Evolutionary conservation across 2,797 vertebrate genomes (phyloP), one percentile per base, ranked within the genome.

Genomic region (Thamnophis elegans): DNA sequence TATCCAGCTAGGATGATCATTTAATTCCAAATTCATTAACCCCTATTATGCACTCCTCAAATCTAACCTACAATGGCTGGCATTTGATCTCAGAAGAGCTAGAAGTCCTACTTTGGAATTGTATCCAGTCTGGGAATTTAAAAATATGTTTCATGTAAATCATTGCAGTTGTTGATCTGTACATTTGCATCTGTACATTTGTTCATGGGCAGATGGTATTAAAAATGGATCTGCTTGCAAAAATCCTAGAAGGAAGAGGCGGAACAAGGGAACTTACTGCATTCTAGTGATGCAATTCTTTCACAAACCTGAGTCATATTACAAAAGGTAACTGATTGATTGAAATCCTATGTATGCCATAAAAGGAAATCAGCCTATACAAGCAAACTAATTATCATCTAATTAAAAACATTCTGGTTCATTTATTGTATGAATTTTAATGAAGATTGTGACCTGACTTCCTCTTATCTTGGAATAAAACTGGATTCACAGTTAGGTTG

Each of bases 21-120:
- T 97, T 98, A 98, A 98, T 98, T 98, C 97, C 98, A 98, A 98
- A 98, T 98, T 98, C 98, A 98, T 98, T 98, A 98, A 98, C 97
- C 98, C 97, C 98, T 98, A 94, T 97, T 98, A 97, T 98, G 92
- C 96, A 98, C 97, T 97, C 97, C 96, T 97, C 96, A 93, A 97
- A 97, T 95, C 97, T 98, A 98, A 98, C 97, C 97, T 98, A 97
- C 96, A 97, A 97, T 97, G 96, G 97, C 97, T 95, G 59, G 65
- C 96, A 96, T 97, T 97, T 98, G 96, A 93, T 97, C 97, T 98
- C 97, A 97, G 96, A 96, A 97, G 96, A 96, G 96, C 58, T 51
- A 26, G 94, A 97, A 97, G 97, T 95, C 95, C 97, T 97, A 95
- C 96, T 96, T 97, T 28, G 53, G 97, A 97, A 97, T 95, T 96